Evolutionary conservation across 2,888 invertebrate genomes (phyloP).

Genomic region (Morpho helenor): DNA sequence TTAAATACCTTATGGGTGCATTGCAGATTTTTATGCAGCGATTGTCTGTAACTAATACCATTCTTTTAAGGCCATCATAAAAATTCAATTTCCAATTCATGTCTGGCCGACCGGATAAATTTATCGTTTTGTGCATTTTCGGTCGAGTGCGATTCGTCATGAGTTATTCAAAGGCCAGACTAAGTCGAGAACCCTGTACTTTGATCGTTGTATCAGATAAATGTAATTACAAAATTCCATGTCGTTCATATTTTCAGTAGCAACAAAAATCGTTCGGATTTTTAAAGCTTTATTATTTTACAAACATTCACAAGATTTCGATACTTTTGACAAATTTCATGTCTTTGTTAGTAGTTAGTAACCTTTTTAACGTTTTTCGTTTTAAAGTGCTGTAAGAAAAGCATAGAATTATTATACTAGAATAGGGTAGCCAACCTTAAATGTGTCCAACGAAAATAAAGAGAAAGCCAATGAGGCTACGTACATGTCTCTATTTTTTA

Average conservation of each 20-base stretch:
- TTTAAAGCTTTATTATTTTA: too few species aligned
- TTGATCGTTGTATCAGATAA: conserved; percentile 3
- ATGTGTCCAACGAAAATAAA: too few species aligned
- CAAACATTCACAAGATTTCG: too few species aligned
- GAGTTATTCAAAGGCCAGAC: conserved; percentile 23
- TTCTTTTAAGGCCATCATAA: conserved; percentile 28
- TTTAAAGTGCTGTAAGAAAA: too few species aligned
- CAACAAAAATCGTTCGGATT: not conserved
- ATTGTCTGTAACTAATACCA: conserved; percentile 22
- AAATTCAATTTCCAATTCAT: conserved; percentile 30
- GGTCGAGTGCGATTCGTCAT: conserved; percentile 26
- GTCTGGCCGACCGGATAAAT: conserved; percentile 31
- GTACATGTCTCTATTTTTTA: too few species aligned
- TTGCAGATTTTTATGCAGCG: conserved; percentile 21
- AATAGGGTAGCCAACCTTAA: too few species aligned
- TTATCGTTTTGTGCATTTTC: conserved; percentile 31
- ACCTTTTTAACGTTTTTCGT: too few species aligned
- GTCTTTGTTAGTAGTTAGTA: too few species aligned
- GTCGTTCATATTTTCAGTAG: conserved; percentile 4
- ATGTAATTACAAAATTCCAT: conserved; percentile 1
- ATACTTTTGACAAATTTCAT: too few species aligned
- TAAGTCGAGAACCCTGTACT: conserved; percentile 2
- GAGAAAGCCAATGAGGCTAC: too few species aligned
- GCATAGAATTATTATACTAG: too few species aligned
- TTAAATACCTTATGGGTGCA: conserved; percentile 12